A percentile compares a stretch with the other conserved stretches of the same genome.
phyloP scores from a whole-genome alignment of 2,113 vertebrate genomes.

The Dicerorhinus sumatrensis region DNA sequence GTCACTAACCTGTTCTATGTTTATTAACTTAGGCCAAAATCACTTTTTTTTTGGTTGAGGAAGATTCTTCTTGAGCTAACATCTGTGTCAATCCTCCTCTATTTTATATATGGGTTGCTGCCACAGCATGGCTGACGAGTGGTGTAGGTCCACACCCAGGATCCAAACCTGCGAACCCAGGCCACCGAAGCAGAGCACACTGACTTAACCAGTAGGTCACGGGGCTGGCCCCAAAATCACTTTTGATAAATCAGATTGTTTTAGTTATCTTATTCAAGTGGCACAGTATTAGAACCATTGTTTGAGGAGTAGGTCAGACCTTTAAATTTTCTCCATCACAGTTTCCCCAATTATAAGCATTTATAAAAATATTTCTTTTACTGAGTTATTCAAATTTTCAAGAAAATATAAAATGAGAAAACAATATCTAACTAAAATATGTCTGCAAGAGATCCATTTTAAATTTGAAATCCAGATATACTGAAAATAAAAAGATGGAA shows the following conservation, averaged over 20 bases:
- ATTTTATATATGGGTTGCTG: too few relatives aligned
- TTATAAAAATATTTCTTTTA: background rate
- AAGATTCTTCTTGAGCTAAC: too few relatives aligned
- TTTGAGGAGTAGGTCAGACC: background rate
- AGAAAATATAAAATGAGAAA: background rate
- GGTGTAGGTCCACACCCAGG: too few relatives aligned
- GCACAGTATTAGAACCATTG: background rate
- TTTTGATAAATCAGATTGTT: background rate
- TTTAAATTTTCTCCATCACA: background rate
- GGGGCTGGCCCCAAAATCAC: background rate
- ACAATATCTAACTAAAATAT: background rate
- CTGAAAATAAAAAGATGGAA: background rate
- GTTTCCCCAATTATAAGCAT: background rate
- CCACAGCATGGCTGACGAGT: too few relatives aligned
- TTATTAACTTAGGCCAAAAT: background rate
- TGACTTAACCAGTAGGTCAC: too few relatives aligned
- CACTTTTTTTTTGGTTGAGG: background rate
- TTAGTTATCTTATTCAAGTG: background rate
- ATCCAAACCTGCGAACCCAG: too few relatives aligned
- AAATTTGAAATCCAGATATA: background rate
- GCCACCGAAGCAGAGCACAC: too few relatives aligned
- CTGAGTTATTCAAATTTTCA: background rate
- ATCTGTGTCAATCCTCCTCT: too few relatives aligned
- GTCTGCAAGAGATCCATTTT: background rate
- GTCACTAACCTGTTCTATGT: background rate